Base-by-base conservation (phyloP, 2,888 invertebrate species). In the Macaria liturata region DNA sequence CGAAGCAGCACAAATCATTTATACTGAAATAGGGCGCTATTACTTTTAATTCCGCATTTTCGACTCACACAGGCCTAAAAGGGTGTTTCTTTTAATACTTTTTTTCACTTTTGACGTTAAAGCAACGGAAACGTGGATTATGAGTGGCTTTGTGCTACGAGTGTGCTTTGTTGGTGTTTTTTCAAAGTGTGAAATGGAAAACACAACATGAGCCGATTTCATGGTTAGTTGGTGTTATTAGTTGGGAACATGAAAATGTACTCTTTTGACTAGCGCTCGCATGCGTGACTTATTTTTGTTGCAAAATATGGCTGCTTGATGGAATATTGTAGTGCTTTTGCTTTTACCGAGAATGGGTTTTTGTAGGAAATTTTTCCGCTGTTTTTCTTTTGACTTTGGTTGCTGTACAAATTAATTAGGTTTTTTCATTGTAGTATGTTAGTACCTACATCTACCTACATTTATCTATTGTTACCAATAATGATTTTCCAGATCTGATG, bases 211-310 rank as follows among this genome's bases (percentile, higher is more conserved):
- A 88, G 76, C 77, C 81, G 80, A 86, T 90, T 90, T 88, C 88
- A 90, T 88, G 90, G 90, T 90, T 87, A 83, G 88, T 89, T 88
- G 83, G 76, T 74, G 78, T 76, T 78, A 78, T 76, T 80, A 78
- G 80, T 75, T 76, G 75, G 65, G 72, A 72, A 77, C 80, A 78
- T 80, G 76, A 79, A 78, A 75, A 60, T 57, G 53, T 61, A 52
- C 56, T 61, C 50, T 57, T 55, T 55, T 63, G 61, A 65, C 49
- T 64, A 62, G 65, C 61, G 60, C 58, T 61, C 57, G 65, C 65
- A 61, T 67, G 65, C 61, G 62, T 64, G 59, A 62, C 58, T 57
- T 54, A 34, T 55, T 54, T 64, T 44, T 53, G 54, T 46, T 39
- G 20, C 30, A 31, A 58, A 49, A 53, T 42, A 47, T 9, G 34